Conservation (phyloP, 1,140 invertebrate genomes). For the Drosophila paulistorum region DNA sequence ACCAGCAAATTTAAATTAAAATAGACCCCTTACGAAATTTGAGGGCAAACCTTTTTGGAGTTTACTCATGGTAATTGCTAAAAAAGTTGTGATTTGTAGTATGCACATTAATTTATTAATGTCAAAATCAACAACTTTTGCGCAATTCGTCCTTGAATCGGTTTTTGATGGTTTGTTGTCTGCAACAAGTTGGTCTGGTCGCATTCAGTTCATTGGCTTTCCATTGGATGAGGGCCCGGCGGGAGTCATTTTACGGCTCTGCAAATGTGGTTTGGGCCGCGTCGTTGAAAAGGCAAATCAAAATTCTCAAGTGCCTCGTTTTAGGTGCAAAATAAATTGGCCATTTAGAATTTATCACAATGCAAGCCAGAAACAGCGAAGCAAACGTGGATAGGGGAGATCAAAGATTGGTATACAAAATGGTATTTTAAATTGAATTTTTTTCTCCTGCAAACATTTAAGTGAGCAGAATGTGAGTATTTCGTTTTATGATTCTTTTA, state of each 20-base stretch:
- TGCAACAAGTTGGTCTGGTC: slow-evolving; percentile 20
- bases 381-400: slow-evolving; percentile 11
- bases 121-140: slow-evolving; percentile 1
- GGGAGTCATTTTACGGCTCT: slow-evolving; percentile 19
- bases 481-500: slow-evolving; percentile 7
- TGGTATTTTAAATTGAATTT: slow-evolving; percentile 55
- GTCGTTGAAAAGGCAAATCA: slow-evolving; percentile 12
- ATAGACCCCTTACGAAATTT: background rate
- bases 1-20: background rate
- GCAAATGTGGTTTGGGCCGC: background rate
- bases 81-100: too few relatives aligned
- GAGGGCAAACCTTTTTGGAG: background rate
- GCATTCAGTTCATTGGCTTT: slow-evolving; percentile 23
- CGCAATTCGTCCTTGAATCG: background rate
- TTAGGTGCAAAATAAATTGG: slow-evolving; percentile 70
- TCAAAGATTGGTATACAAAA: slow-evolving; percentile 27
- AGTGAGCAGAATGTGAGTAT: slow-evolving; percentile 1
- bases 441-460: slow-evolving; percentile 17
- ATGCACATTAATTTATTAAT: slow-evolving; percentile 3
- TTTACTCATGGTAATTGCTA: background rate
- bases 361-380: background rate
- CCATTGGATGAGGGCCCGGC: slow-evolving; percentile 27
- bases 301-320: slow-evolving; percentile 46
- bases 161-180: slow-evolving; percentile 23
- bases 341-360: slow-evolving; percentile 68